Conservation (phyloP, 2,113 vertebrate genomes). For the Neodon shergylaensis region DNA sequence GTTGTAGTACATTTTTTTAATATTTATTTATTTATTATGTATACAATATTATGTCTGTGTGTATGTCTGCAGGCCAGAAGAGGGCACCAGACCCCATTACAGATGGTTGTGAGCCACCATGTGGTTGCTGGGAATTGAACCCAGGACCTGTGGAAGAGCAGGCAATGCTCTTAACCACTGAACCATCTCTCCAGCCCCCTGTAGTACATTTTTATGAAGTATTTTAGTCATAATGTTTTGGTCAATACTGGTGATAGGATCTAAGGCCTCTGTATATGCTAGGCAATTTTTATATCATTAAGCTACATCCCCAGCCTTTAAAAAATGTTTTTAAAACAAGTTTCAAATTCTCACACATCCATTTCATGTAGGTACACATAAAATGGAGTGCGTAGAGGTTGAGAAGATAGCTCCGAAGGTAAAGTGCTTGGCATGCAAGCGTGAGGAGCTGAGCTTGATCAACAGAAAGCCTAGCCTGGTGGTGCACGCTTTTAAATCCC, state of each 20-base stretch:
- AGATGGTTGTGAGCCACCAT: no score
- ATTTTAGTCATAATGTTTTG: not conserved
- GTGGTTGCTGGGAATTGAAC: no score
- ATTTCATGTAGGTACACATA: not conserved
- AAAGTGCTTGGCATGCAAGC: not conserved
- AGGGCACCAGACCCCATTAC: no score
- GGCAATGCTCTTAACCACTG: no score
- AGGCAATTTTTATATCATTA: not conserved
- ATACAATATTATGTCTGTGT: no score
- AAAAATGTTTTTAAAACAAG: not conserved
- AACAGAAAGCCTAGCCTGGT: not conserved
- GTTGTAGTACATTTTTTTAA: slow-evolving; percentile 3
- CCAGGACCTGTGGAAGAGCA: no score
- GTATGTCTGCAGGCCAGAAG: no score
- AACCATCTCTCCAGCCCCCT: no score
- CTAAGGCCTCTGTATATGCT: not conserved
- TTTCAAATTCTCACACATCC: slow-evolving; percentile 31
- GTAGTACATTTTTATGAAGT: not conserved
- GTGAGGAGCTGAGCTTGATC: not conserved
- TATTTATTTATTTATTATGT: no score
- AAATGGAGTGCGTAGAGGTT: not conserved
- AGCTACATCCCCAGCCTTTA: not conserved
- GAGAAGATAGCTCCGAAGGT: not conserved
- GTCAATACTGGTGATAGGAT: not conserved
- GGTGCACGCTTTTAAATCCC: not conserved